phyloP scores from a whole-genome alignment of 2,888 invertebrate species.

The Chrysopilus asiliformis region DNA sequence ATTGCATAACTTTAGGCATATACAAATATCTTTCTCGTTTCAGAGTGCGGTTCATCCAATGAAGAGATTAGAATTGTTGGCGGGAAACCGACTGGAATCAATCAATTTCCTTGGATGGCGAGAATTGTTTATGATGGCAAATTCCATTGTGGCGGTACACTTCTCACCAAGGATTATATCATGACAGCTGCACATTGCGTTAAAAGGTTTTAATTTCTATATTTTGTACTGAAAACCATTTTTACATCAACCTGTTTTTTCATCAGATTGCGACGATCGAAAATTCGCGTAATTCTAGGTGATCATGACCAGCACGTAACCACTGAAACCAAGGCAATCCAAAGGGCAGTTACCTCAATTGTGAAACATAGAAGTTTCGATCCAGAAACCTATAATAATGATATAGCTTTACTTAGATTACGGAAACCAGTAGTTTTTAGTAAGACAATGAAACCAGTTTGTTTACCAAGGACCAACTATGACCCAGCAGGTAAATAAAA shows the following conservation, averaged over 20 bases:
- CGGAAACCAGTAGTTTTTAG: slow-evolving; percentile 65
- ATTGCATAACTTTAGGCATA: not conserved
- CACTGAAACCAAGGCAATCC: slow-evolving; percentile 63
- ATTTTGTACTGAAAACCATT: not conserved
- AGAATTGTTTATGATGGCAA: slow-evolving; percentile 75
- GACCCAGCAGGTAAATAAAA: slow-evolving; percentile 42
- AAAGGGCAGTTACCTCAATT: slow-evolving; percentile 65
- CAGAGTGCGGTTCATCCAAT: slow-evolving; percentile 71
- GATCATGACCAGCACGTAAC: slow-evolving; percentile 75
- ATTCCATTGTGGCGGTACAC: slow-evolving; percentile 77
- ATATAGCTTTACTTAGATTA: slow-evolving; percentile 64
- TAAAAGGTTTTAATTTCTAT: slow-evolving; percentile 41
- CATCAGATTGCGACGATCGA: slow-evolving; percentile 56
- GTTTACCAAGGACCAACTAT: slow-evolving; percentile 46
- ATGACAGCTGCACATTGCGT: slow-evolving; percentile 82
- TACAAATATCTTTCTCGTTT: slow-evolving; percentile 8
- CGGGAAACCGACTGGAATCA: slow-evolving; percentile 65
- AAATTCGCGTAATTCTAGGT: slow-evolving; percentile 69
- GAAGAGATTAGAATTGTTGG: slow-evolving; percentile 81
- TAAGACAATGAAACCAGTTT: slow-evolving; percentile 48
- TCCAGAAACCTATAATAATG: slow-evolving; percentile 74
- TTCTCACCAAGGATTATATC: slow-evolving; percentile 71
- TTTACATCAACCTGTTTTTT: not conserved
- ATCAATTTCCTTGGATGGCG: slow-evolving; percentile 80
- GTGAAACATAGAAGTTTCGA: slow-evolving; percentile 73